phyloP scores from a whole-genome alignment of 2,113 vertebrate species.

The Dendrocopos noguchii region DNA sequence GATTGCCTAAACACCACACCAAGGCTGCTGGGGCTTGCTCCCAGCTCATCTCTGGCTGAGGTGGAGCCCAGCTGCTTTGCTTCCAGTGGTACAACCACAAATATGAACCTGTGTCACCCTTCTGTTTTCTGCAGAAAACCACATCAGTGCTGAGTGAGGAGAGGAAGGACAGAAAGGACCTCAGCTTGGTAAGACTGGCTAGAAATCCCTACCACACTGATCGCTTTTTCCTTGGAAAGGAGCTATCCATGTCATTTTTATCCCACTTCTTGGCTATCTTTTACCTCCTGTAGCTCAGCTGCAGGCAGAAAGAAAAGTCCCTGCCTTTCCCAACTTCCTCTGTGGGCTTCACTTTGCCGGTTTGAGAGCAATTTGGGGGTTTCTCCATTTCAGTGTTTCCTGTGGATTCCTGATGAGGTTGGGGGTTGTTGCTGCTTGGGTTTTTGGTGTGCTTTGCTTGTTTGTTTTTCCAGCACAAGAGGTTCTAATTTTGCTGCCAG shows the following conservation, averaged over 20 bases:
- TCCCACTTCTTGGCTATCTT: not conserved
- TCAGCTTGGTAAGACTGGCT: not conserved
- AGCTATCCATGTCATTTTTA: not conserved
- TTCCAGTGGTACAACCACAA: not conserved
- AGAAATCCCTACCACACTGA: not conserved
- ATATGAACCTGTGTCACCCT: not conserved
- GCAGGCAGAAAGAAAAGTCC: not conserved
- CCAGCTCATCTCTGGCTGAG: not conserved
- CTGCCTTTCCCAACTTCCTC: constrained; percentile 45
- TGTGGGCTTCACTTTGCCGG: not conserved
- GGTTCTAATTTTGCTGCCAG: not conserved
- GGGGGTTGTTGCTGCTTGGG: too few relatives aligned
- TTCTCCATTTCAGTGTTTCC: constrained; percentile 25
- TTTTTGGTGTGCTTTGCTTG: not conserved
- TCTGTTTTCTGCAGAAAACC: not conserved
- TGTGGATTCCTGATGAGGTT: not conserved
- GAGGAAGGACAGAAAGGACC: not conserved
- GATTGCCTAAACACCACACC: not conserved
- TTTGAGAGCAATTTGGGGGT: not conserved
- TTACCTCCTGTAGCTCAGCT: not conserved
- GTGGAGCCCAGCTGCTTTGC: not conserved
- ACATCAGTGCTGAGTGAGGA: not conserved
- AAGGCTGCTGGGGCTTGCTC: not conserved
- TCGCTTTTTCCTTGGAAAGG: not conserved
- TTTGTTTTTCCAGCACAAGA: not conserved